phyloP scores from a whole-genome alignment of 2,113 vertebrate species.

The Nannospalax galili region DNA sequence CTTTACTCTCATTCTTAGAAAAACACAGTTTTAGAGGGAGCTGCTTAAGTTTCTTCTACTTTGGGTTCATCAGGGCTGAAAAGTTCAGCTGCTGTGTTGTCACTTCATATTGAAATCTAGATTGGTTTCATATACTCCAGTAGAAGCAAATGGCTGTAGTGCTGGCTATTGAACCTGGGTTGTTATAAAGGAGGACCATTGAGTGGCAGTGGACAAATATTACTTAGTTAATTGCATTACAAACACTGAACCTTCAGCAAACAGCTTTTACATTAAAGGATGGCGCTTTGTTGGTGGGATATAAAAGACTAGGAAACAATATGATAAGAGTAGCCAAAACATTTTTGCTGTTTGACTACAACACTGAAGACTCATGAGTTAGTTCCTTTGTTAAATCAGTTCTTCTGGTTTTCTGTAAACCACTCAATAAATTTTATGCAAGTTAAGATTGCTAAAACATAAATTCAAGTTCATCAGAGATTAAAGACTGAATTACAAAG shows the following conservation, averaged over 20 bases:
- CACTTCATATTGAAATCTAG: slow-evolving; percentile 63
- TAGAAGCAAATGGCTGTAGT: slow-evolving; percentile 50
- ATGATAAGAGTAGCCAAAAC: slow-evolving; percentile 3
- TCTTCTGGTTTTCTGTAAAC: slow-evolving; percentile 56
- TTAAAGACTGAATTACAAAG: slow-evolving; percentile 5
- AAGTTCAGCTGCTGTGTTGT: slow-evolving; percentile 62
- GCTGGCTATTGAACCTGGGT: slow-evolving; percentile 13
- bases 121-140: background rate
- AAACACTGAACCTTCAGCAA: slow-evolving; percentile 47
- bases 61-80: slow-evolving; percentile 58
- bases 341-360: slow-evolving; percentile 53
- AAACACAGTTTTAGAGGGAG: slow-evolving; percentile 34
- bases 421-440: background rate
- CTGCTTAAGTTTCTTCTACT: slow-evolving; percentile 50
- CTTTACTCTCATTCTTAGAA: slow-evolving; percentile 38
- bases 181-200: slow-evolving; percentile 3
- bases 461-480: slow-evolving; percentile 21
- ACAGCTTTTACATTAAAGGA: background rate
- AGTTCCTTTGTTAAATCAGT: slow-evolving; percentile 41
- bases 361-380: background rate
- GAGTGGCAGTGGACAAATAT: slow-evolving; percentile 37
- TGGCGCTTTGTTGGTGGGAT: background rate
- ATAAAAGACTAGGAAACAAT: slow-evolving; percentile 43
- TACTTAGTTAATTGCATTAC: slow-evolving; percentile 47
- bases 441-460: slow-evolving; percentile 37